Evolutionary conservation across 2,797 vertebrate genomes (phyloP).

Genomic region (Protonibea diacanthus): DNA sequence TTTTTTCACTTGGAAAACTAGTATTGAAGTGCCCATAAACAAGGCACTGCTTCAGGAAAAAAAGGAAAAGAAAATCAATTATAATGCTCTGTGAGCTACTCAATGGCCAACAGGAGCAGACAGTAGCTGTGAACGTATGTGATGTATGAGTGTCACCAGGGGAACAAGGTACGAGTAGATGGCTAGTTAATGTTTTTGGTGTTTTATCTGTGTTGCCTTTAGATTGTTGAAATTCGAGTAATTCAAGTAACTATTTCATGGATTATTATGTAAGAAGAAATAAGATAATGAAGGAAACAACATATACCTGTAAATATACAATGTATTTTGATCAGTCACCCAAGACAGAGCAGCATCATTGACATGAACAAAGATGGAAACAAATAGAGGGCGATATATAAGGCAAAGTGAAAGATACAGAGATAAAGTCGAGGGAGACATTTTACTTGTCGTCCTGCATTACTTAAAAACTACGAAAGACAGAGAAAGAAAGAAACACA

Average conservation of each 20-base stretch:
- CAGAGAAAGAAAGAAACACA: constrained; percentile 42
- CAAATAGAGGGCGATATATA: constrained; percentile 9
- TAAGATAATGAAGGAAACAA: neutral
- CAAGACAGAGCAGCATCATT: neutral
- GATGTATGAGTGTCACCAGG: constrained; percentile 28
- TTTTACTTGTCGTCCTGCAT: constrained; percentile 59
- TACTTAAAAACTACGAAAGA: constrained; percentile 56
- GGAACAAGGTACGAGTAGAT: constrained; percentile 8
- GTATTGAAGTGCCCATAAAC: constrained; percentile 61
- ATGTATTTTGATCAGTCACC: neutral
- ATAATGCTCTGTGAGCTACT: constrained; percentile 48
- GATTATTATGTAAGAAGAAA: neutral
- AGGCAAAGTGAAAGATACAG: neutral
- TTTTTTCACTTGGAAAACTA: constrained; percentile 53
- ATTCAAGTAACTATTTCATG: neutral
- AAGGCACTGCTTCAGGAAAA: constrained; percentile 45
- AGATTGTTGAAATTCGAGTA: neutral
- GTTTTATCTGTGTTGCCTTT: constrained; percentile 10
- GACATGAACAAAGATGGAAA: constrained; percentile 21
- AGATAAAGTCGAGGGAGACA: constrained; percentile 8
- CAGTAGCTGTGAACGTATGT: constrained; percentile 29
- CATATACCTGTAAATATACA: constrained; percentile 24
- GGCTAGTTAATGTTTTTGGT: constrained; percentile 19
- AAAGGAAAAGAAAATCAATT: constrained; percentile 61
- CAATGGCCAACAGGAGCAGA: constrained; percentile 35